A percentile compares a stretch with the other conserved stretches of the same genome.
These are phyloP conservation scores for Toxotes chatareus DNA, from an alignment of 2,113 vertebrate genomes.

Conservation along the genomic window DNA sequence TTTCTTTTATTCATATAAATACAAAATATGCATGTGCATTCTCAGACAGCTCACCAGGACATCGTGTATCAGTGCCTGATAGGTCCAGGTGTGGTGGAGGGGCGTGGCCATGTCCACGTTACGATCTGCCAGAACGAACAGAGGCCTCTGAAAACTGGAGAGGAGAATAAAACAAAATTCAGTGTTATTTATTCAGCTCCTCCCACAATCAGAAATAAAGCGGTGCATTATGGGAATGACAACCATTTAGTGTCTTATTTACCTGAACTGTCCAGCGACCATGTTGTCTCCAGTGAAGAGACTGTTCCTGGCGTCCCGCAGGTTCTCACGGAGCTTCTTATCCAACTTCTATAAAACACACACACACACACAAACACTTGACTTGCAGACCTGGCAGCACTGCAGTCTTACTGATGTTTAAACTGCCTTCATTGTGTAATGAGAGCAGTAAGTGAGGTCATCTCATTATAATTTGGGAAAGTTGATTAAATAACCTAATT, in stretches of 20 bases:
- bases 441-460: too few species aligned
- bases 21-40: too few species aligned
- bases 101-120: constrained; percentile 98
- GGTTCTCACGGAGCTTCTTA: constrained; percentile 98
- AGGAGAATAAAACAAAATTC: constrained; percentile 38
- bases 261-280: constrained; percentile 96
- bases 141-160: constrained; percentile 95
- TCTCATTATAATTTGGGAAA: too few species aligned
- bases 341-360: constrained; percentile 91
- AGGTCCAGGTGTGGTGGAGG: constrained; percentile 99
- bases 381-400: not conserved
- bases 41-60: constrained; percentile 90
- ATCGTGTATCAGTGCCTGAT: constrained; percentile 98
- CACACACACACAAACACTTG: constrained; percentile 6
- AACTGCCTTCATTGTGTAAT: too few species aligned
- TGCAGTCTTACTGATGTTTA: too few species aligned
- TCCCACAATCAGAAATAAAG: not conserved
- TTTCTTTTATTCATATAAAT: too few species aligned
- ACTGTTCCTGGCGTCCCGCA: constrained; percentile 97
- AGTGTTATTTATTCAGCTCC: too few species aligned
- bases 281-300: constrained; percentile 97
- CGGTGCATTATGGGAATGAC: constrained; percentile 24
- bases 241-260: not conserved
- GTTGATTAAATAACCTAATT: too few species aligned
- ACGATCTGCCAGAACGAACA: constrained; percentile 96